phyloP scores from a whole-genome alignment of 2,113 vertebrate species.

The Crotalus horridus region DNA sequence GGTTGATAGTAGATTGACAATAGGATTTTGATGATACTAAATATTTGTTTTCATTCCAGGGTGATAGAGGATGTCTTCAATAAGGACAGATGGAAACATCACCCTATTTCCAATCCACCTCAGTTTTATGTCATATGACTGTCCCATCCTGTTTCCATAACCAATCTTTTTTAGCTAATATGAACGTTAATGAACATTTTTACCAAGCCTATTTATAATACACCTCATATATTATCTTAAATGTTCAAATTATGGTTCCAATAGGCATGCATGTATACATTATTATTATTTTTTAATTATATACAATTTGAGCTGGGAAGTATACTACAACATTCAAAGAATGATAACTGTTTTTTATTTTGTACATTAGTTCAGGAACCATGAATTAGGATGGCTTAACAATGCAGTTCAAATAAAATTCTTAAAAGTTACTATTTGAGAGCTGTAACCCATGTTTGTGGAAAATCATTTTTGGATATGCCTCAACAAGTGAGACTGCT shows the following conservation, averaged over 20 bases:
- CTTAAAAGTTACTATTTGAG: background rate
- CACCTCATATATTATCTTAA: background rate
- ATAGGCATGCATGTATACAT: background rate
- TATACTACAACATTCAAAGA: background rate
- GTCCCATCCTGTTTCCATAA: background rate
- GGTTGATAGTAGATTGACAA: background rate
- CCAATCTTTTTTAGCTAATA: background rate
- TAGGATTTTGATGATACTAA: background rate
- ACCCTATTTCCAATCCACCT: background rate
- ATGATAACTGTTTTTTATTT: background rate
- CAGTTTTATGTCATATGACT: too few relatives aligned
- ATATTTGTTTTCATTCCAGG: background rate
- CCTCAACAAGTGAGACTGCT: conserved; percentile 1
- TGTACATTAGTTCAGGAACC: background rate
- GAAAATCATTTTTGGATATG: background rate
- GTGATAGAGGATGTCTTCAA: background rate
- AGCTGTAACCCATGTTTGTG: background rate
- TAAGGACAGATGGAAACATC: background rate
- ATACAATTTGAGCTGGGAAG: background rate
- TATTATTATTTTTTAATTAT: too few relatives aligned
- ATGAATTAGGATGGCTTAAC: background rate
- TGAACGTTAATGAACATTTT: background rate
- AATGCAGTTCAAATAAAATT: background rate
- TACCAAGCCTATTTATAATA: background rate
- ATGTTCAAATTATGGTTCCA: background rate